Evolutionary conservation across 2,113 vertebrate species (phyloP), one percentile per base, ranked within the genome.

Genomic region (Amia ocellicauda): DNA sequence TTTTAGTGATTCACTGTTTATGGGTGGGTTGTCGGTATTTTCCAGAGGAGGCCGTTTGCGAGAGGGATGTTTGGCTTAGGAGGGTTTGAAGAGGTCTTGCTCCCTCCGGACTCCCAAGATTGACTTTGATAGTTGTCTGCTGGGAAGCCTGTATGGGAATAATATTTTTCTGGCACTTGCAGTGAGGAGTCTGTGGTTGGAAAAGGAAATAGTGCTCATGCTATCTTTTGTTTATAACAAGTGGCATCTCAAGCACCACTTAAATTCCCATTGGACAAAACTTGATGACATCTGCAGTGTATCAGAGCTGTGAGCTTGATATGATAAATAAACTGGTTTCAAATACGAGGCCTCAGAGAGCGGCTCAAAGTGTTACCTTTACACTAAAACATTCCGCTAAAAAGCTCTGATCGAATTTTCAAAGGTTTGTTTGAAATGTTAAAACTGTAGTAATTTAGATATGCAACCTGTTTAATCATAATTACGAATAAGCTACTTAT

Each of bases 291-390:
- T 69, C 43, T 57, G 62, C 62, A 67, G 56, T 41, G 40, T 62
- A 77, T 59, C 54, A 60, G 60, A 69, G 62, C 62, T 58, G 51
- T 19, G 54, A 16, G 58, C 60, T 14, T 77, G 64, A 50, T 74
- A 63, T 42, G 51, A 67, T 71, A 69, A 77, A 74, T 65, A 69
- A 75, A 64, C 66, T 42, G 4, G 64, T 8, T 62, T 73, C 72
- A 63, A 58, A 67, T 57, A 61, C 51, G 64, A 22, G 52, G 67
- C 74, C 59, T 49, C 62, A 0, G 54, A 63, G 69, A 69, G 68
- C 63, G 60, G 69, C 55, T 74, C 31, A 58, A 66, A 55, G 58
- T 77, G 78, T 76, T 66, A 70, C 54, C 73, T 75, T 73, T 66
- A 74, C 69, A 68, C 29, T 63, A 60, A 62, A 71, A 70, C n/a